Evolutionary conservation across 2,797 vertebrate genomes (phyloP).

Genomic region (Peromyscus attwateri): DNA sequence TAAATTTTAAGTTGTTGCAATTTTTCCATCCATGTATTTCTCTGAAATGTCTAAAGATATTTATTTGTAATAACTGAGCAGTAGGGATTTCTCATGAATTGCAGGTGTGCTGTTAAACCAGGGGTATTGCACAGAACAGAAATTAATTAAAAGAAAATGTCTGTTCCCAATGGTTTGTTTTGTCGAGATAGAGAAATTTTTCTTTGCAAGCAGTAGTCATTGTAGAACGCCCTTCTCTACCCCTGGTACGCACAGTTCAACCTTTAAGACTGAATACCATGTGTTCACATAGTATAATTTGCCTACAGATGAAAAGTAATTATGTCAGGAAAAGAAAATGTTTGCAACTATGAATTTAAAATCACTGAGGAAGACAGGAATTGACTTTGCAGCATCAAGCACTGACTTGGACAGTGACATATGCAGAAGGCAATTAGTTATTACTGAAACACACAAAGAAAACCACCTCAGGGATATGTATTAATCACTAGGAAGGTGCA

Average conservation of each 20-base stretch:
- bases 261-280: not conserved
- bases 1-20: not conserved
- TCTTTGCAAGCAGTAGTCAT: not conserved
- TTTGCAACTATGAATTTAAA: not conserved
- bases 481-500: conserved; percentile 41
- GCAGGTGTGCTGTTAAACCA: not conserved
- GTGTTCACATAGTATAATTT: not conserved
- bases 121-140: not conserved
- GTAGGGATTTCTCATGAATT: not conserved
- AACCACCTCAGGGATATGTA: conserved; percentile 4
- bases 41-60: not conserved
- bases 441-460: not conserved
- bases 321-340: not conserved
- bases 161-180: not conserved
- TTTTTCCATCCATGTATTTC: not conserved
- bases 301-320: not conserved
- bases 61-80: not conserved
- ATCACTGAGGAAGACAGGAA: not conserved
- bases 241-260: not conserved
- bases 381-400: not conserved
- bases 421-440: not conserved
- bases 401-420: not conserved
- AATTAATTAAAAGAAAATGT: not conserved
- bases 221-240: accelerated
- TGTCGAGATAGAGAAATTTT: not conserved